Conservation (phyloP, 2,113 vertebrate genomes). For the Opisthocomus hoazin region DNA sequence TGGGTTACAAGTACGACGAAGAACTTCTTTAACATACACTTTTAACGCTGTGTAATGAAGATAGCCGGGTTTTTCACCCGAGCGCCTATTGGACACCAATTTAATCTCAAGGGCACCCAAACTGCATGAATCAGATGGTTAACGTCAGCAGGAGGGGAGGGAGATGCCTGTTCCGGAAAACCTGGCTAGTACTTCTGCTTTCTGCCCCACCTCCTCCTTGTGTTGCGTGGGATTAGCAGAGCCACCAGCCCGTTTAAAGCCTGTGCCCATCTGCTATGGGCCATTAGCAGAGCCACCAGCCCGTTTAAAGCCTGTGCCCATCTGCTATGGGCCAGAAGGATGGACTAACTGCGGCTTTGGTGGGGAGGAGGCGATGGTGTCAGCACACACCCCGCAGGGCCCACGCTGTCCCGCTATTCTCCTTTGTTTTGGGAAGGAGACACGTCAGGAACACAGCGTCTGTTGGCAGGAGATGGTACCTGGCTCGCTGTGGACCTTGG, state of each 20-base stretch:
- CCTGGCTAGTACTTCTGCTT: not conserved
- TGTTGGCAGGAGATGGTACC: not conserved
- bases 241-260: not conserved
- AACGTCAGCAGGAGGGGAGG: not conserved
- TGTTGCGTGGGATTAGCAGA: not conserved
- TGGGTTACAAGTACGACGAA: not conserved
- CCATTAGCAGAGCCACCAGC: slow-evolving; percentile 6
- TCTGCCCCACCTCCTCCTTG: not conserved
- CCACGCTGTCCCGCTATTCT: not conserved
- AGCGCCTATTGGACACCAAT: rapidly evolving
- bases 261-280: not conserved
- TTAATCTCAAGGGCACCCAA: not conserved
- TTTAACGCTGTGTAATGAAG: not conserved
- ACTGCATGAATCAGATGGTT: not conserved
- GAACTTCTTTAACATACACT: not conserved
- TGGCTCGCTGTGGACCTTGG: not conserved
- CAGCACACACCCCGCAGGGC: not conserved
- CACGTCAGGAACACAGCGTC: not conserved
- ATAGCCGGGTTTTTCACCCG: not conserved
- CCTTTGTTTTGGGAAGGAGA: not conserved
- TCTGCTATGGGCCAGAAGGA: slow-evolving; percentile 17
- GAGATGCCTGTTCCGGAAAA: not conserved
- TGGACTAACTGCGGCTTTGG: not conserved
- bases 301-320: not conserved
- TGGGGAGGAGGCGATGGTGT: not conserved